These are phyloP conservation scores for Oreamnos americanus DNA, from an alignment of 2,113 vertebrate genomes.

Conservation along the genomic window DNA sequence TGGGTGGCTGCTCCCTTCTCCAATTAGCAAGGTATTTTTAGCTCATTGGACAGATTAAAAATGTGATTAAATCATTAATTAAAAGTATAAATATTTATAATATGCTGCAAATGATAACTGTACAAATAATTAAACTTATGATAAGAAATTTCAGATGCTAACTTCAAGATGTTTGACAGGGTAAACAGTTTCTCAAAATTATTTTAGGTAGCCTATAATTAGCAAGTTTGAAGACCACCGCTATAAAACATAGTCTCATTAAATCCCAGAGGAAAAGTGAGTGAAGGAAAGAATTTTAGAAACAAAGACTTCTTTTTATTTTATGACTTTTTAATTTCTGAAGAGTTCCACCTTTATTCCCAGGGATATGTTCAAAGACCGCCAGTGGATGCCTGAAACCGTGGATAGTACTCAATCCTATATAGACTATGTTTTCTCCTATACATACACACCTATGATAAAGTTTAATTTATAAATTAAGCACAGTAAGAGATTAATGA, in stretches of 20 bases:
- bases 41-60: neutral
- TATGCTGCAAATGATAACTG: neutral
- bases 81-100: neutral
- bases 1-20: neutral
- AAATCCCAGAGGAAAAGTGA: neutral
- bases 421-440: neutral
- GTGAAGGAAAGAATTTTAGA: neutral
- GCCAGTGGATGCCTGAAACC: neutral
- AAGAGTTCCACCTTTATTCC: neutral
- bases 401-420: neutral
- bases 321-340: neutral
- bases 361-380: neutral
- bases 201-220: neutral
- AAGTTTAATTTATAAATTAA: neutral
- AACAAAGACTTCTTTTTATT: neutral
- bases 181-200: neutral
- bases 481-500: neutral
- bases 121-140: neutral
- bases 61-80: neutral
- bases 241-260: neutral
- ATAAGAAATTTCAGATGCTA: conserved; percentile 19
- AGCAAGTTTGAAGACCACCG: conserved; percentile 28
- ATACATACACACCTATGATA: neutral
- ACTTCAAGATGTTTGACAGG: neutral
- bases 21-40: neutral